Percentiles rank a stretch among this genome's conserved stretches.
Conservation (phyloP, 2,888 invertebrate species). For the Drosophila helvetica region DNA sequence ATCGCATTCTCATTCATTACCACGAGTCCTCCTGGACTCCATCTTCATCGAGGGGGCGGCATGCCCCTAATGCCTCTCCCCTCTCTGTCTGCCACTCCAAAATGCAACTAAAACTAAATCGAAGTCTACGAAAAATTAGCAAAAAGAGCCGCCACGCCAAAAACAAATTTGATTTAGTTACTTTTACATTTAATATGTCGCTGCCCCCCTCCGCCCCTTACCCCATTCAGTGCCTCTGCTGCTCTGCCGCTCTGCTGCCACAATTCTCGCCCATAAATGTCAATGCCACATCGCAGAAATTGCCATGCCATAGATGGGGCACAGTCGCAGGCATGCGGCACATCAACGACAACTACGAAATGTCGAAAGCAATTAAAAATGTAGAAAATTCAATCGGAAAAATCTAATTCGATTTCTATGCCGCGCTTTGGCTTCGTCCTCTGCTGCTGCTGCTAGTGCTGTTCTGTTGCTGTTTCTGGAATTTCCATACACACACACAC, state of each 20-base stretch:
- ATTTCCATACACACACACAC: conserved; percentile 37
- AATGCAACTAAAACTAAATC: conserved; percentile 51
- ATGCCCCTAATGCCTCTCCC: no score
- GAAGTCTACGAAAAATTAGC: conserved; percentile 65
- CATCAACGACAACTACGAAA: conserved; percentile 71
- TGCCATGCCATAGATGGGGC: conserved; percentile 32
- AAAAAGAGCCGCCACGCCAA: conserved; percentile 23
- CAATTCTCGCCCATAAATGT: conserved; percentile 68
- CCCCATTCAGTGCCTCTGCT: not conserved
- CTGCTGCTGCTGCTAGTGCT: conserved; percentile 21
- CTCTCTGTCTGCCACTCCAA: conserved; percentile 8
- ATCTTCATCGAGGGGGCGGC: not conserved
- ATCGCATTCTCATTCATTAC: conserved; percentile 1
- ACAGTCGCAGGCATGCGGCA: conserved; percentile 9
- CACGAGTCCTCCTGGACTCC: not conserved
- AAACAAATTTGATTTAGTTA: conserved; percentile 70
- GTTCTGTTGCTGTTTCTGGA: conserved; percentile 23
- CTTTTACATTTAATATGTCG: conserved; percentile 65
- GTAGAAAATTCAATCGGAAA: conserved; percentile 83
- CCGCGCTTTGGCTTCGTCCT: conserved; percentile 65
- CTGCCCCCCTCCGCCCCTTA: not conserved
- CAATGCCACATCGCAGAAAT: conserved; percentile 69
- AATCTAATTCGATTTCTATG: conserved; percentile 83
- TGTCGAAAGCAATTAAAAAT: conserved; percentile 83
- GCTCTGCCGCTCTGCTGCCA: conserved; percentile 18